Evolutionary conservation across 2,797 vertebrate genomes (phyloP), one percentile per base, ranked within the genome.

Genomic region (Micrastur ruficollis): DNA sequence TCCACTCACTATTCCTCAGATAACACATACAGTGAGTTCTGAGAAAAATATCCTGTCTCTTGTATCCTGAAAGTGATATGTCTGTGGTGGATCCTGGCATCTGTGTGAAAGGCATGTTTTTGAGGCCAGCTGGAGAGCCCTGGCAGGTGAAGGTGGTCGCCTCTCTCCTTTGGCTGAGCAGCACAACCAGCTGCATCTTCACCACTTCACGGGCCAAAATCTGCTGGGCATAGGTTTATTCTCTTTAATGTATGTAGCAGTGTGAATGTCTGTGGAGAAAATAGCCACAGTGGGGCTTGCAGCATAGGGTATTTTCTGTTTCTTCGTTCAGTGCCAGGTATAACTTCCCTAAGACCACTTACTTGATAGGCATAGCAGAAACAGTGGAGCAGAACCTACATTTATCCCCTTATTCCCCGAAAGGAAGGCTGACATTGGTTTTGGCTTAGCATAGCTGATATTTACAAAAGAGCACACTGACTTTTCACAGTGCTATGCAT

Each of bases 141-240:
- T 6, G 1, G 34, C 29, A 36, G 29, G 14, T 3, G 42, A 16
- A 17, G 11, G 11, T 34, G 6, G 5, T 27, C 1, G 0, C 4
- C 3, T 53, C 11, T 11, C 11, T 86, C 12, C 14, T 42, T 49
- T 52, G 70, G 5, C 70, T 32, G 22, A 70, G 17, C 10, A 47
- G 7, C 2, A 27, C 7, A 38, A 17, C 10, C 59, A 56, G 31
- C 10, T 61, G 38, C 38, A 44, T 14, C 6, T 4, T 46, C 17
- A 14, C 32, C 12, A 14, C 9, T 67, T 62, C 62, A 36, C 7
- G 22, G 40, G 4, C 13, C 55, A 83, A 71, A 85, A 52, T 65
- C 12, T 47, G 9, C 36, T 63, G 59, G 21, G 25, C 14, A 50
- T 29, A 27, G 13, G 5, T 65, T 76, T 49, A 23, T 68, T 42